Evolutionary conservation across 2,888 invertebrate genomes (phyloP), one percentile per base, ranked within the genome.

Genomic region (Icerya purchasi): DNA sequence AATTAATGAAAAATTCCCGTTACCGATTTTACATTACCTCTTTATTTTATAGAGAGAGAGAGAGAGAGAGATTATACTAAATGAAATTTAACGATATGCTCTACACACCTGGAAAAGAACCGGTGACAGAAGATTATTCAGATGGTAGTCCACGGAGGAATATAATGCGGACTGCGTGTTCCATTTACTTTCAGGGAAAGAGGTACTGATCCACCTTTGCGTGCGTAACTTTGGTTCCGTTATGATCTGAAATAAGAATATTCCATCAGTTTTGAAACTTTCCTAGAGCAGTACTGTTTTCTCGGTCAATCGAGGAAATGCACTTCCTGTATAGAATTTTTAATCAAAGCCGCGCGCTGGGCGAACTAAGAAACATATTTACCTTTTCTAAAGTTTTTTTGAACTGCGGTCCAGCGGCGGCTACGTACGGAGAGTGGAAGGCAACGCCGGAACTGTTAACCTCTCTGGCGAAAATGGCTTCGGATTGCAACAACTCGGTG

Each of bases 111-210:
- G 54, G 49, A 64, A 64, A 49, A 56, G 77, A 58, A 94, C 94
- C 8, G 93, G 92, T 56, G 91, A 92, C 60, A 93, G 76, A 65
- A 96, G 76, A 74, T 96, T 96, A 77, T 96, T 93, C 22, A 92
- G 92, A 72, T 94, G 94, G 73, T 98, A 98, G 36, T 84, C 86
- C 1, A 90, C 86, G 52, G 91, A 91, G 63, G 91, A 92, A 66
- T 81, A 76, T 69, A 81, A 78, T 0, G 91, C 86, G 50, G 88
- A 70, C 0, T 84, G 79, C 1, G 81, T 78, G 64, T 77, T 77
- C 93, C 93, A 94, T 56, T 83, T 78, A 2, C 77, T 75, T 71
- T 88, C 84, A 0, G 94, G 90, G 67, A 97, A 85, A 57, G 94
- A 94, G n/a, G 92, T 86, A 62, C 92, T 91, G 61, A 97, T 77